Conservation (phyloP, 2,888 invertebrate species). For the Drosophila peninsularis region DNA sequence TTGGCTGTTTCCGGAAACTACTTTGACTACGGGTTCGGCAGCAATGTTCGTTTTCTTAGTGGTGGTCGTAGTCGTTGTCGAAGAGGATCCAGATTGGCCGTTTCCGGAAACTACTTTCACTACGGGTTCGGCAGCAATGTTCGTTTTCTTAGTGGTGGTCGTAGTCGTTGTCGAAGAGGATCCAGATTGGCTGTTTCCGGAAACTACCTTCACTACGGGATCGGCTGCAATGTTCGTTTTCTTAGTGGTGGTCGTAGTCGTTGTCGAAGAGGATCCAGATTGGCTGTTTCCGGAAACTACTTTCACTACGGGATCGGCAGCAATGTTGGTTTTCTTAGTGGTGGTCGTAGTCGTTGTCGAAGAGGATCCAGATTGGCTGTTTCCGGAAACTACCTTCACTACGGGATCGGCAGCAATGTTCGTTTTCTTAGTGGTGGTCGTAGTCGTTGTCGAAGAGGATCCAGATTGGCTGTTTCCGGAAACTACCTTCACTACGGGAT, state of each 20-base stretch:
- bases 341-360: not conserved
- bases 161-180: not conserved
- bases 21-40: not conserved
- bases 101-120: not conserved
- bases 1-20: not conserved
- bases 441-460: slow-evolving; percentile 1
- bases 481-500: not conserved
- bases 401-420: not conserved
- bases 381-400: not conserved
- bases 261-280: not conserved
- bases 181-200: not conserved
- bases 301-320: not conserved
- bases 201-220: not conserved
- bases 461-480: not conserved
- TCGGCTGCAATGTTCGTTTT: not conserved
- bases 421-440: slow-evolving; percentile 5
- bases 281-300: not conserved
- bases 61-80: slow-evolving; percentile 5
- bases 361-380: not conserved
- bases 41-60: not conserved
- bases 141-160: not conserved
- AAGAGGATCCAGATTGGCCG: not conserved
- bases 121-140: not conserved
- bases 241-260: slow-evolving; percentile 7
- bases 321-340: not conserved